Conservation (phyloP, 2,888 invertebrate species). For the Argyresthia goedartella region DNA sequence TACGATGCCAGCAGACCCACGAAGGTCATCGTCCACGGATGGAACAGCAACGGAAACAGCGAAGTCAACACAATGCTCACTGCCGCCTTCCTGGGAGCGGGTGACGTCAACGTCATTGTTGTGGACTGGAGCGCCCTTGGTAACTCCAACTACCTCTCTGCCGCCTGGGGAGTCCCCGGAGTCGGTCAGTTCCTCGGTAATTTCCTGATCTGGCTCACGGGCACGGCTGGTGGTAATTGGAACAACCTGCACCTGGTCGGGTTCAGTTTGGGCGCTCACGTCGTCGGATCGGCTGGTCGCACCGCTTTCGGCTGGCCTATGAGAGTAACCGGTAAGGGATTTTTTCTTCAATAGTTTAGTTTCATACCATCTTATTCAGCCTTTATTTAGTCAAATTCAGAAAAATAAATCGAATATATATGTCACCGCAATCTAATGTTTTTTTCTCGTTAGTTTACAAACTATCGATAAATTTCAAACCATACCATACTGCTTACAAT, state of each 20-base stretch:
- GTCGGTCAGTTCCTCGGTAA: constrained; percentile 38
- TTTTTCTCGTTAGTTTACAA: neutral
- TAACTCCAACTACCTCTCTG: constrained; percentile 23
- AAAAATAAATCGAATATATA: neutral
- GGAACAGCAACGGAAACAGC: constrained; percentile 38
- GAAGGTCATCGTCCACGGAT: constrained; percentile 44
- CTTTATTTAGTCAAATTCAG: neutral
- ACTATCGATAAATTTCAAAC: no score
- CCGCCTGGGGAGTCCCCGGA: constrained; percentile 27
- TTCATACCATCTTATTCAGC: neutral
- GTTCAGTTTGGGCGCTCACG: constrained; percentile 52
- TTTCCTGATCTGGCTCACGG: constrained; percentile 40
- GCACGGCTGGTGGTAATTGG: constrained; percentile 39
- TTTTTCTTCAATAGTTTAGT: neutral
- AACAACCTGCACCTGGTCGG: constrained; percentile 47
- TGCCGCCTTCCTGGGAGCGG: constrained; percentile 29
- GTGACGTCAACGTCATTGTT: constrained; percentile 39
- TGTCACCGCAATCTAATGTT: neutral
- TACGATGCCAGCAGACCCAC: constrained; percentile 26
- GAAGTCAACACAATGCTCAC: constrained; percentile 30
- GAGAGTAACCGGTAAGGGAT: constrained; percentile 37
- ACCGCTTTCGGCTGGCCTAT: constrained; percentile 22
- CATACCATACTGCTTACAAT: no score
- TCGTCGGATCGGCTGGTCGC: constrained; percentile 45
- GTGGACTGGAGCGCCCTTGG: constrained; percentile 39